Evolutionary conservation across 2,888 invertebrate species (phyloP), one percentile per base, ranked within the genome.

Genomic region (Morpho achilles): DNA sequence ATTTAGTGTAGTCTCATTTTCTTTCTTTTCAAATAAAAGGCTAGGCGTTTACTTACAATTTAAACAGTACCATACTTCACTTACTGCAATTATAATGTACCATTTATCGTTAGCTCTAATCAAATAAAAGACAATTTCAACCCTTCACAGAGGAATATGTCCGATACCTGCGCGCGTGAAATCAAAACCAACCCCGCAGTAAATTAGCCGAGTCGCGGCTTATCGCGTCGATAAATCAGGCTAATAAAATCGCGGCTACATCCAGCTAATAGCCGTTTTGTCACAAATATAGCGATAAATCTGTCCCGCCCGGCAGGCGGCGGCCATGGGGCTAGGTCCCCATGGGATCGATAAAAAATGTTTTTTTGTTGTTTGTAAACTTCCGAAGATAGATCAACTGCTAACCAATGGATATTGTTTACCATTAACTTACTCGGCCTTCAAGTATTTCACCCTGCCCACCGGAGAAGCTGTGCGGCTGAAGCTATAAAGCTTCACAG

Each of bases 251-350:
- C 61, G 65, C 68, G 52, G 64, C 63, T 52, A 50, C 56, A 56
- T 56, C 60, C 53, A 65, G 68, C 76, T 76, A 81, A 84, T 80
- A 79, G 81, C 75, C 74, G 69, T 80, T 82, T 82, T 79, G 82
- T 81, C 75, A 81, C 80, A 82, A 82, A 85, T 83, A 83, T 82
- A 77, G 74, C 75, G 66, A 83, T 87, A 86, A 84, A 87, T 87
- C 41, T 45, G 46, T 40, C 3, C 50, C 58, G 8, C n/a, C 48
- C 54, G 47, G 9, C 23, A 3, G 43, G 32, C 23, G 32, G 32
- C 32, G 32, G 10, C 45, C 45, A 7, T 45, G 9, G n/a, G 10
- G 45, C 45, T 45, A 10, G 10, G 10, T 45, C 45, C 10, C 45
- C 9, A 45, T 45, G 10, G 45, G 10, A 45, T 45, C 32, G 32